Base-by-base conservation (phyloP, 64 coral and sea anemone species). In the Anthopleura sola region DNA sequence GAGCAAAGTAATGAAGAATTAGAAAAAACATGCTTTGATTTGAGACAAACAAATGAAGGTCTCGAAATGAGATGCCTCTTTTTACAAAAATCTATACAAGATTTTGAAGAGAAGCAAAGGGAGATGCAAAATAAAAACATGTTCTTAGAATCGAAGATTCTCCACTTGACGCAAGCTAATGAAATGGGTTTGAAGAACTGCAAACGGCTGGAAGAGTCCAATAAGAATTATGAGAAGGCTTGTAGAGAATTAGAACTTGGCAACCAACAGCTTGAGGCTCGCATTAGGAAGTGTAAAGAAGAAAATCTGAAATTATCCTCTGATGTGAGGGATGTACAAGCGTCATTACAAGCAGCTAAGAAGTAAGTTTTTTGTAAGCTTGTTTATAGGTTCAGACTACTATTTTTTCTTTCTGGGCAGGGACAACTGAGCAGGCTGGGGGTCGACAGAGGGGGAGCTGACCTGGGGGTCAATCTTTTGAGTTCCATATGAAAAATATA, bases 21-120 rank as follows among this genome's bases (percentile, higher is more conserved):
- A 24, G 90, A 96, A 66, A 78, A 55, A 6, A 47, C 79, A 46
- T 96, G 90, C 50, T 82, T 82, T 26, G 89, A 92, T 55, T 75
- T 96, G 37, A 53, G 90, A 18, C 83, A 92, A 58, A 60, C 91
- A 46, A 96, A 96, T 86, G 89, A 96, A 66, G 79, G 87, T 56
- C 69, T 96, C 78, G 94, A 96, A 71, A 85, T 92, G 46, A 82
- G 94, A 37, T 96, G 94, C 39, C 46, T 96, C n/a, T 88, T 91
- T 36, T 58, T 96, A 6, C 85, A 92, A 82, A 86, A 96, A 38
- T 75, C 88, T 0, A 62, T 75, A 6, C 82, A 96, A n/a, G 13
- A 51, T 7, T 55, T 64, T 15, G 90, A 78, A 46, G 57, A 36
- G 23, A 92, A 96, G 49, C 84, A 92, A 36, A 49, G 75, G 34